phyloP scores from a whole-genome alignment of 2,888 invertebrate species.

The Melitaea athalia region DNA sequence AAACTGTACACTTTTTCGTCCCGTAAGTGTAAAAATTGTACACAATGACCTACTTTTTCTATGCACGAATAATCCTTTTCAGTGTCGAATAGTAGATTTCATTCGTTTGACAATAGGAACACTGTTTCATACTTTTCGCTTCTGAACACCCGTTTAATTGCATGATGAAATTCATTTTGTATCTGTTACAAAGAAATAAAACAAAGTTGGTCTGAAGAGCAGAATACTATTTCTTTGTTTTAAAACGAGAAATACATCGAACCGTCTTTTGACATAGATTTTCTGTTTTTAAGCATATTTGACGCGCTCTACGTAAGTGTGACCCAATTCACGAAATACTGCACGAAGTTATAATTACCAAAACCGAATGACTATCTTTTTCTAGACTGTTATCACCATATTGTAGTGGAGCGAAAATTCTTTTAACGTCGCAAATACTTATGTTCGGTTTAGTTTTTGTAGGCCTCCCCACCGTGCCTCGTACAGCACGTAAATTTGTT shows the following conservation, averaged over 20 bases:
- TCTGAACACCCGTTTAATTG: constrained; percentile 28
- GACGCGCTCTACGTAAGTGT: too few relatives aligned
- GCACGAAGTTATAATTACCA: not conserved
- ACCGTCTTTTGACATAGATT: too few relatives aligned
- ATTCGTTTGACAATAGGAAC: constrained; percentile 42
- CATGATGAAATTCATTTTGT: constrained; percentile 19
- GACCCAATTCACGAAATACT: not conserved
- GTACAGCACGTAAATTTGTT: too few relatives aligned
- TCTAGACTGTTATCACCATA: too few relatives aligned
- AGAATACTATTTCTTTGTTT: not conserved
- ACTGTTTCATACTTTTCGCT: constrained; percentile 39
- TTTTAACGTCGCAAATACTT: too few relatives aligned
- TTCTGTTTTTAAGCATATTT: too few relatives aligned
- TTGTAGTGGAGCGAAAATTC: too few relatives aligned
- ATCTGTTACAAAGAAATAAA: constrained; percentile 14
- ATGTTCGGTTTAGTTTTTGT: too few relatives aligned
- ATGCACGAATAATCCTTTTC: constrained; percentile 66
- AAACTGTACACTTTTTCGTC: constrained; percentile 43
- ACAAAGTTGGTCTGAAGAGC: not conserved
- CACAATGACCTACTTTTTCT: constrained; percentile 68
- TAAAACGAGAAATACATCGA: not conserved
- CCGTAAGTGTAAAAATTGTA: constrained; percentile 50
- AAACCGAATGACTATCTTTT: not conserved
- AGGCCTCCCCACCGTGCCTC: too few relatives aligned
- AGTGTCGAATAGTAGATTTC: constrained; percentile 63